Evolutionary conservation across 2,113 vertebrate species (phyloP).

Genomic region (Oncorhynchus kisutch): DNA sequence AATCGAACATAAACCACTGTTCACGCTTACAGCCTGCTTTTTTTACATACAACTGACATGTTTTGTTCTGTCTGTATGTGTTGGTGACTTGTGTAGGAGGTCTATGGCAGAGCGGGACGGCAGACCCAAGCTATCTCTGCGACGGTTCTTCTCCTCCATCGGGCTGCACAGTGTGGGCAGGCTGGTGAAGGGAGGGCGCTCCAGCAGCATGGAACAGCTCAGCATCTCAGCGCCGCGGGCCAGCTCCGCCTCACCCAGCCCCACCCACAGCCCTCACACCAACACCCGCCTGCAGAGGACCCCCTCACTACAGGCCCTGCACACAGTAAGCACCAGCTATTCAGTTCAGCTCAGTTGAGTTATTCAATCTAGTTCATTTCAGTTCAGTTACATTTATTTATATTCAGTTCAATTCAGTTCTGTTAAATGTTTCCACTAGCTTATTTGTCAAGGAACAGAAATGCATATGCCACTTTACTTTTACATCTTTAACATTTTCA

Average conservation of each 20-base stretch:
- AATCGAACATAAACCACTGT: background rate
- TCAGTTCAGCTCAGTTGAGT: too few relatives aligned
- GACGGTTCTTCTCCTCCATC: slow-evolving; percentile 85
- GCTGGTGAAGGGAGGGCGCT: slow-evolving; percentile 82
- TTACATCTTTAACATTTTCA: too few relatives aligned
- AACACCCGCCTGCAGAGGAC: slow-evolving; percentile 75
- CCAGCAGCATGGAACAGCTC: slow-evolving; percentile 90
- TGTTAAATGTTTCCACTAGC: background rate
- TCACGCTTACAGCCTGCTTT: too few relatives aligned
- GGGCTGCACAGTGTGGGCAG: slow-evolving; percentile 83
- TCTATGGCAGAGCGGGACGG: slow-evolving; percentile 55
- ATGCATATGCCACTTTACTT: too few relatives aligned
- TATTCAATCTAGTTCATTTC: slow-evolving; percentile 8
- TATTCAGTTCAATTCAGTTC: background rate
- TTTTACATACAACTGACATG: too few relatives aligned
- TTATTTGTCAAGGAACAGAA: background rate
- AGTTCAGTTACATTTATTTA: background rate
- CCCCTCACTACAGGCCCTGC: slow-evolving; percentile 85
- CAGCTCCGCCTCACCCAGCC: slow-evolving; percentile 59
- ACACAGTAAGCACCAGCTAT: slow-evolving; percentile 74
- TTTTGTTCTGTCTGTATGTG: background rate
- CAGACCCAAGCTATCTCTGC: slow-evolving; percentile 76
- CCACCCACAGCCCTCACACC: slow-evolving; percentile 40
- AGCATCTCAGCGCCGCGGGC: slow-evolving; percentile 32
- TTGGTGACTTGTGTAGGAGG: slow-evolving; percentile 14